These are phyloP conservation scores for Malachius bipustulatus DNA, from an alignment of 2,888 invertebrate species.

Conservation along the genomic window DNA sequence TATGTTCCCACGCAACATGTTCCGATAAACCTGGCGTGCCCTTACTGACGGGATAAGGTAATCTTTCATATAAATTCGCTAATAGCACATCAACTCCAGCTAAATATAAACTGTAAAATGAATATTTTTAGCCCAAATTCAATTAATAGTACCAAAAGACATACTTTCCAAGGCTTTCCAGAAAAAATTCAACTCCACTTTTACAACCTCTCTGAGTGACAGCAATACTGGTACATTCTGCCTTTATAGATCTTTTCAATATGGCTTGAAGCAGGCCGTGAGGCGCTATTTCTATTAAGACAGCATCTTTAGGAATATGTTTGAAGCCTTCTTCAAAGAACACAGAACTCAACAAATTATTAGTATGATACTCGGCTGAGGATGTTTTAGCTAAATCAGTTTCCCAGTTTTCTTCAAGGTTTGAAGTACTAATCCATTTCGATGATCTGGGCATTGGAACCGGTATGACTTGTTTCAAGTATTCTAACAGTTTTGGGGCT, in stretches of 20 bases:
- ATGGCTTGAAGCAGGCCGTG: constrained; percentile 83
- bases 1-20: constrained; percentile 80
- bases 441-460: constrained; percentile 41
- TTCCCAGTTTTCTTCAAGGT: constrained; percentile 48
- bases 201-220: constrained; percentile 60
- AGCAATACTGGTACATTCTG: constrained; percentile 60
- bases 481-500: constrained; percentile 35
- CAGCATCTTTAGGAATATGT: constrained; percentile 68
- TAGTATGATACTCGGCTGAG: constrained; percentile 56
- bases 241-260: constrained; percentile 59
- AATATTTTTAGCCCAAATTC: too few species aligned
- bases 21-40: constrained; percentile 78
- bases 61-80: constrained; percentile 61
- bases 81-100: constrained; percentile 68
- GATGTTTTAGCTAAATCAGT: constrained; percentile 43
- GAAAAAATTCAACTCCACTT: constrained; percentile 50
- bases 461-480: constrained; percentile 37
- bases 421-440: constrained; percentile 56
- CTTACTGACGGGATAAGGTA: constrained; percentile 73
- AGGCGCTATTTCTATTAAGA: constrained; percentile 82
- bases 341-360: constrained; percentile 55
- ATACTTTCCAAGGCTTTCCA: constrained; percentile 55
- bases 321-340: constrained; percentile 72
- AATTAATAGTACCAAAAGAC: too few species aligned
- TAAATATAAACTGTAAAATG: constrained; percentile 69